Evolutionary conservation across 2,113 vertebrate genomes (phyloP), one percentile per base, ranked within the genome.

Genomic region (Rhodinocichla rosea): DNA sequence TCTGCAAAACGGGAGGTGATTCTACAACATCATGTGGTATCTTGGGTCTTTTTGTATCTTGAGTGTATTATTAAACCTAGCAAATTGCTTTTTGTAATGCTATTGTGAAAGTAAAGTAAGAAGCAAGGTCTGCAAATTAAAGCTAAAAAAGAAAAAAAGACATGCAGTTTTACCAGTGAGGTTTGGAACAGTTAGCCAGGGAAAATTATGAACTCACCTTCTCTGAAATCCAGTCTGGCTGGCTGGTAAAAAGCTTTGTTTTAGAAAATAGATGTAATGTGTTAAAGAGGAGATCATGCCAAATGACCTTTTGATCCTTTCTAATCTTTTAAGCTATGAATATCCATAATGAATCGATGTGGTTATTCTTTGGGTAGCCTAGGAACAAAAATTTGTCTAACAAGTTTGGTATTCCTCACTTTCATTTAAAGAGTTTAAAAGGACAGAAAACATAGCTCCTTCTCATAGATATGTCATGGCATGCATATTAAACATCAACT

Each of bases 141-240:
- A 65, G 13, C 8, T 39, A 27, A 79, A 40, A 42, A 40, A 55
- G 14, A 32, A 67, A 42, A 47, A 45, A 57, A 68, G 6, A 27
- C 10, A 32, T 33, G 32, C 22, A 26, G 15, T 37, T 82, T 89
- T 65, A 91, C 60, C 24, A 78, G 33, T 37, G 39, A 83, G 24
- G 15, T 53, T 63, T 85, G 42, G 39, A 85, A 49, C 19, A 39
- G 17, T 80, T 52, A 81, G 42, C 24, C 64, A 39, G 19, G 47
- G 39, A 53, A 69, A 83, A 69, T 13, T 0, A 49, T 32, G 18
- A 64, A 65, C 33, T 79, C 1, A 0, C 21, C 32, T 77, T 49
- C 60, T 59, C 40, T 86, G 44, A 82, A 85, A 64, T 60, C 65
- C 32, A 74, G 33, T 64, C 55, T 64, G 14, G 4, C 13, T 53